Evolutionary conservation across 1,140 invertebrate genomes (phyloP), one percentile per base, ranked within the genome.

Genomic region (Calephelis virginiensis): DNA sequence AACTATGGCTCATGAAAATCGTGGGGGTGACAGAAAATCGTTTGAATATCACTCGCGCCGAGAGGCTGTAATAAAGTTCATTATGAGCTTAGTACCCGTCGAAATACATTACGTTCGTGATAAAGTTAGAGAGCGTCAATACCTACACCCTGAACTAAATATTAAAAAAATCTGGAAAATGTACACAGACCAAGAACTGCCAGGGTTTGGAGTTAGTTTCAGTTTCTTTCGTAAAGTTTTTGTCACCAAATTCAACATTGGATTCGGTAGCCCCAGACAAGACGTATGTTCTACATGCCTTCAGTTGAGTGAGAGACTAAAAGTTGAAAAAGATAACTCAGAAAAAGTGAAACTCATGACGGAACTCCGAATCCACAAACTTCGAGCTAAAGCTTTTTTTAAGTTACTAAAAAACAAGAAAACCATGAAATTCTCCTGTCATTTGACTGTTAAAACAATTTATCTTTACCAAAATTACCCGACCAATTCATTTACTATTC

Each of bases 101-200:
- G 50, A 53, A 53, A 53, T 28, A 6, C 50, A 53, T 53, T 53
- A 53, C 13, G 12, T 11, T n/a, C 50, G 50, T n/a, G 50, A 53
- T 53, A 53, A 14, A 53, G 12, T n/a, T n/a, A 53, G 50, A 53
- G 11, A 53, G 13, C 50, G 50, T 53, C 50, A 14, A n/a, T 53
- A 53, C 13, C 13, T 53, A 53, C 50, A 53, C 50, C 11, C 50
- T 5, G 50, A 14, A 53, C 13, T 53, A 53, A 53, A 13, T 53
- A 53, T 53, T n/a, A 28, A 28, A 53, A 53, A 53, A 14, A 13
- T 50, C 12, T 50, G 48, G 48, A 14, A 50, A 13, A 50, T 11
- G 48, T 12, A 12, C 8, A 13, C 12, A 12, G 48, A 50, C 14
- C 12, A 9, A 50, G 12, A 7, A 13, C 48, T 50, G 12, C 48